A percentile compares a stretch with the other conserved stretches of the same genome.
Evolutionary conservation across 2,888 invertebrate species (phyloP).

Genomic region (Scaptomyza caliginosa): DNA sequence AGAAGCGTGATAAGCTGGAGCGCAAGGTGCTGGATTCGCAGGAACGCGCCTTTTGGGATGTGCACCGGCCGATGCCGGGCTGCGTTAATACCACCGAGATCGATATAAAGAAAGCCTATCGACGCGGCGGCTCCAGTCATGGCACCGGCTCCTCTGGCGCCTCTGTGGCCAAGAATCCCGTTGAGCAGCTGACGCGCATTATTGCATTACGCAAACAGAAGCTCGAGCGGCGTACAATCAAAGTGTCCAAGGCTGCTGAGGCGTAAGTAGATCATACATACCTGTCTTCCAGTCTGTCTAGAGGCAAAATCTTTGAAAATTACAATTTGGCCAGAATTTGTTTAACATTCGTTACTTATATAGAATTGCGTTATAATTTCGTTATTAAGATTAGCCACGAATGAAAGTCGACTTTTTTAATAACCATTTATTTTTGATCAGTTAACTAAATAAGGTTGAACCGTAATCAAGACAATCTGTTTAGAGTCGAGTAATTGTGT

Average conservation of each 20-base stretch:
- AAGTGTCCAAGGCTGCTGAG: constrained; percentile 97
- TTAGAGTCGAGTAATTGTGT: too few relatives aligned
- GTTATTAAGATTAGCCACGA: too few relatives aligned
- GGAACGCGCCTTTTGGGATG: constrained; percentile 99
- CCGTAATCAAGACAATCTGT: too few relatives aligned
- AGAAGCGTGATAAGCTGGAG: constrained; percentile 98
- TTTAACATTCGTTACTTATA: too few relatives aligned
- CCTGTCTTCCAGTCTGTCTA: too few relatives aligned
- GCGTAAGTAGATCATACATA: constrained; percentile 87
- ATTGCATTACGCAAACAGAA: constrained; percentile 90
- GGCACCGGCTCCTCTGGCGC: constrained; percentile 84
- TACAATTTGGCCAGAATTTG: not conserved
- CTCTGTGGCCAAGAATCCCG: constrained; percentile 83
- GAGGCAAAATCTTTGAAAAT: too few relatives aligned
- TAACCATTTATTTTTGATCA: too few relatives aligned
- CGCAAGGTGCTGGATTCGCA: constrained; percentile 99
- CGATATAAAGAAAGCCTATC: constrained; percentile 97
- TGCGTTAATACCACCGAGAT: constrained; percentile 99
- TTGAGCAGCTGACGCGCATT: constrained; percentile 86
- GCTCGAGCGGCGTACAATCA: constrained; percentile 93
- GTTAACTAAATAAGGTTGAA: too few relatives aligned
- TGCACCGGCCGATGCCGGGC: constrained; percentile 99
- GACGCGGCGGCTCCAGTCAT: constrained; percentile 85
- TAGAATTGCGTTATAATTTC: too few relatives aligned
- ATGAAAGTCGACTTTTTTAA: too few relatives aligned